These are phyloP conservation scores for Sitta carolinensis DNA, from an alignment of 2,797 vertebrate genomes.

Conservation along the genomic window DNA sequence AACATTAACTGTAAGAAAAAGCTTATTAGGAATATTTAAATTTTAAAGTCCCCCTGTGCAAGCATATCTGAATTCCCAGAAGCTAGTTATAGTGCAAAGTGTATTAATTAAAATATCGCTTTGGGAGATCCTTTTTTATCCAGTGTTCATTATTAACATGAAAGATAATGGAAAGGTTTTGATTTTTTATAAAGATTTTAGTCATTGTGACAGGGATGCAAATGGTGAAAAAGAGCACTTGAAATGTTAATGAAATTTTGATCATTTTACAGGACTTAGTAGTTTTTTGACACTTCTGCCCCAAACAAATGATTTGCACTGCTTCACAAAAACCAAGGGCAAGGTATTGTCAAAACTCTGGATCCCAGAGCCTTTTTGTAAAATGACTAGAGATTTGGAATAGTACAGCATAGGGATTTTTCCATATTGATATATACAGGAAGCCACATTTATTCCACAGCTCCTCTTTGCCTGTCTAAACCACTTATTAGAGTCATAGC, in stretches of 20 bases:
- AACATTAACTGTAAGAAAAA: constrained; percentile 37
- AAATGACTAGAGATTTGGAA: background rate
- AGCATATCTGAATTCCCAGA: constrained; percentile 28
- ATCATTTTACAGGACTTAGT: background rate
- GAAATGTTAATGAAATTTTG: constrained; percentile 12
- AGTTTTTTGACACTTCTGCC: background rate
- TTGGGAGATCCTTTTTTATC: constrained; percentile 38
- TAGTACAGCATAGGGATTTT: background rate
- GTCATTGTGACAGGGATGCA: background rate
- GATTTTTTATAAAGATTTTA: constrained; percentile 26
- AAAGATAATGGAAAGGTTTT: constrained; percentile 24
- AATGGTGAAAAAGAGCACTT: background rate
- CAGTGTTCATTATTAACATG: constrained; percentile 19
- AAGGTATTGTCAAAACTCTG: background rate
- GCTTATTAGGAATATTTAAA: constrained; percentile 42
- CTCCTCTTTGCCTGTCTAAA: background rate
- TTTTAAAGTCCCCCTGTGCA: background rate
- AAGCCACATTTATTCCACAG: background rate
- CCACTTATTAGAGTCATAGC: background rate
- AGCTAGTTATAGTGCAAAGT: background rate
- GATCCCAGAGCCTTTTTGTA: background rate
- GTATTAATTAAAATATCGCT: constrained; percentile 42
- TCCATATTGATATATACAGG: background rate
- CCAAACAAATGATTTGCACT: background rate
- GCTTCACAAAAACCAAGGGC: background rate